phyloP scores from a whole-genome alignment of 2,113 vertebrate species.

The Xerus inauris region DNA sequence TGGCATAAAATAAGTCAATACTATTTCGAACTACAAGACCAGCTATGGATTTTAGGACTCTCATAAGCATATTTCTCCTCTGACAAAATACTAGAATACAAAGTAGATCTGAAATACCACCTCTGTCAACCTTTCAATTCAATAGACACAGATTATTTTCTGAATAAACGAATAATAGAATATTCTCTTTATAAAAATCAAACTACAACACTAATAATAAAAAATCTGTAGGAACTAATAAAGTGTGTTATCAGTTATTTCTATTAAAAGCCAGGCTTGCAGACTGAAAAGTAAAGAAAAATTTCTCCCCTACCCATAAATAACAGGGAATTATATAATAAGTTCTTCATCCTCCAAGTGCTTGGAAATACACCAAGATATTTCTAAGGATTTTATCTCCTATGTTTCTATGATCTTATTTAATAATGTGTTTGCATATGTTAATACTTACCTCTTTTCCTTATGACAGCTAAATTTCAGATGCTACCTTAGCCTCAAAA shows the following conservation, averaged over 20 bases:
- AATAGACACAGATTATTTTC: background rate
- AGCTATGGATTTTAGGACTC: background rate
- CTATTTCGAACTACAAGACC: background rate
- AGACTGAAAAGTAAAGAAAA: background rate
- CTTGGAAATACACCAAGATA: constrained; percentile 30
- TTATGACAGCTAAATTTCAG: background rate
- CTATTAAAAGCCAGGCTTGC: background rate
- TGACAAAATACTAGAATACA: background rate
- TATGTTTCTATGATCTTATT: background rate
- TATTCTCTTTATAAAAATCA: constrained; percentile 37
- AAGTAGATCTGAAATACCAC: background rate
- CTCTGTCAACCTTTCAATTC: background rate
- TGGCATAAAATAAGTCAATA: background rate
- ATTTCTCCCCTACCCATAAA: background rate
- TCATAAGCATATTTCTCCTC: background rate
- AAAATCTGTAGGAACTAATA: background rate
- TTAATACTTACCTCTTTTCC: background rate
- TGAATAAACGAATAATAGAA: background rate
- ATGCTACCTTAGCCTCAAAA: background rate
- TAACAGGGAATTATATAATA: background rate
- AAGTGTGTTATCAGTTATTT: background rate
- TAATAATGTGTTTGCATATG: background rate
- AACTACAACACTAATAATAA: background rate
- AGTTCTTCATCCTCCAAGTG: background rate
- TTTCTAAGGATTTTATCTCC: background rate